These are phyloP conservation scores for Eubasilissa regina DNA, from an alignment of 1,140 invertebrate genomes.

Conservation along the genomic window DNA sequence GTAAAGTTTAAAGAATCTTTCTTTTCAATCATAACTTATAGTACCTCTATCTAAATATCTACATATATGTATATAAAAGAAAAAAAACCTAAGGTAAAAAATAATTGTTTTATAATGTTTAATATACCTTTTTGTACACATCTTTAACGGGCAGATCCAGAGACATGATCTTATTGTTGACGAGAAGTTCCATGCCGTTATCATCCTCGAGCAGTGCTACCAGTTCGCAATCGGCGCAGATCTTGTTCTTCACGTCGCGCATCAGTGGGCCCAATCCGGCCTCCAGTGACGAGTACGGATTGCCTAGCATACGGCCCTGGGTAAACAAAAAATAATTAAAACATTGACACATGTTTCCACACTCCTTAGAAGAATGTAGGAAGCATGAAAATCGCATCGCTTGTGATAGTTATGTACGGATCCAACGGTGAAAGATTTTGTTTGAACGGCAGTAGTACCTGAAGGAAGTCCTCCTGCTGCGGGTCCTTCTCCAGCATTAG, in stretches of 20 bases:
- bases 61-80: too few species aligned
- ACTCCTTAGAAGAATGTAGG: not conserved
- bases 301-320: conserved; percentile 96
- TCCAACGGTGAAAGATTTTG: too few species aligned
- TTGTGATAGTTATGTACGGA: not conserved
- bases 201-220: conserved; percentile 97
- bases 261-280: conserved; percentile 95
- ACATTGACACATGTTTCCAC: too few species aligned
- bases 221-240: conserved; percentile 97
- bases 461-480: conserved; percentile 98
- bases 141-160: conserved; percentile 96
- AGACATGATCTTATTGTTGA: conserved; percentile 98
- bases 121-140: conserved; percentile 83
- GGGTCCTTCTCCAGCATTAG: conserved; percentile 97
- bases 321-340: conserved; percentile 31
- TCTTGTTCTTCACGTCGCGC: conserved; percentile 99
- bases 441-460: conserved; percentile 73
- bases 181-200: conserved; percentile 98
- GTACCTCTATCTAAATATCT: too few species aligned
- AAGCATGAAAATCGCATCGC: too few species aligned
- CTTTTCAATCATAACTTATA: too few species aligned
- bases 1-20: too few species aligned
- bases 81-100: too few species aligned
- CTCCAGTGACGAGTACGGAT: conserved; percentile 96
- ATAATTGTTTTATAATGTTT: too few species aligned